phyloP scores from a whole-genome alignment of 1,140 invertebrate genomes.

The Nixonia krombeini region DNA sequence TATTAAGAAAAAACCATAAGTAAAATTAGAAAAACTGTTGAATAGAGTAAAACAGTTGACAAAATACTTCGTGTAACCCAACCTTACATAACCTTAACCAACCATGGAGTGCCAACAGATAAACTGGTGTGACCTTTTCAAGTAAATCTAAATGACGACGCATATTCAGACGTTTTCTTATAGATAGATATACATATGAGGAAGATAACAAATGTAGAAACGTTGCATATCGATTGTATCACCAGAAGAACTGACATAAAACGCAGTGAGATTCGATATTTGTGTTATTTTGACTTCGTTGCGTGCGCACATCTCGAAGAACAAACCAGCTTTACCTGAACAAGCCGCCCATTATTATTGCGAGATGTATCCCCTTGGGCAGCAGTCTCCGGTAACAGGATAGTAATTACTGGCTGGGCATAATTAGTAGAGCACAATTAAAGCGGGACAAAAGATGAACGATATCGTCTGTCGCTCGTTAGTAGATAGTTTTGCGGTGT shows the following conservation, averaged over 20 bases:
- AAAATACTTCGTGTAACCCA: too few species aligned
- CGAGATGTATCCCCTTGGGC: conserved; percentile 62
- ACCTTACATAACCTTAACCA: too few species aligned
- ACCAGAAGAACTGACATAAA: too few species aligned
- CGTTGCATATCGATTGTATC: too few species aligned
- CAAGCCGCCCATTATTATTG: conserved; percentile 58
- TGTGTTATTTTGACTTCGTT: conserved; percentile 40
- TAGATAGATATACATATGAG: neutral
- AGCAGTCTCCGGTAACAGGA: conserved; percentile 65
- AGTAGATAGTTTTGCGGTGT: conserved; percentile 64
- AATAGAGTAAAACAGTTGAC: too few species aligned
- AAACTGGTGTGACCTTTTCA: too few species aligned
- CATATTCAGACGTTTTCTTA: too few species aligned
- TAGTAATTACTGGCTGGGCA: conserved; percentile 65
- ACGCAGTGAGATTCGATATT: conserved; percentile 6
- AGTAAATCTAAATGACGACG: too few species aligned
- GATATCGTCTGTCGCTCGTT: conserved; percentile 68
- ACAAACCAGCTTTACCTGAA: conserved; percentile 47
- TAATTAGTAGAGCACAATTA: conserved; percentile 68
- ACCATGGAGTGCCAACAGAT: too few species aligned
- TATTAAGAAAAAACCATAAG: conserved; percentile 18
- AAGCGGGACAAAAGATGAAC: conserved; percentile 66
- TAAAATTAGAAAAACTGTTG: too few species aligned
- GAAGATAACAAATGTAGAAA: conserved; percentile 11
- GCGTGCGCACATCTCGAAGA: conserved; percentile 39